phyloP scores from a whole-genome alignment of 2,113 vertebrate genomes.

The Aphelocoma coerulescens region DNA sequence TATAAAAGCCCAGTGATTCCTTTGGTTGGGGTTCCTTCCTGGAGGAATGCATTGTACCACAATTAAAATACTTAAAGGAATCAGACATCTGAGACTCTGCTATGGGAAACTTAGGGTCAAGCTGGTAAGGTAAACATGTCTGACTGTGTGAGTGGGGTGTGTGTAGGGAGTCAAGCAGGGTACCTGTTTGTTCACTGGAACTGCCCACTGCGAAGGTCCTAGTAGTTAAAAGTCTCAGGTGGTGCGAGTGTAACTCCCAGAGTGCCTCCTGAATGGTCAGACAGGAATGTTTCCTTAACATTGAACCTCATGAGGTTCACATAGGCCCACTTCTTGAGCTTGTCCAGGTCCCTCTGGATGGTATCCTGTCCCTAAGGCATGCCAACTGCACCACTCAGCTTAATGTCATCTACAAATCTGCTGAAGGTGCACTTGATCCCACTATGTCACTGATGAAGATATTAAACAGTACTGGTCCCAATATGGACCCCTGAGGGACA shows the following conservation, averaged over 20 bases:
- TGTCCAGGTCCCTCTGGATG: too few species aligned
- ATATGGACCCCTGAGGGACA: too few species aligned
- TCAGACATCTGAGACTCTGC: neutral
- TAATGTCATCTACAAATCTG: too few species aligned
- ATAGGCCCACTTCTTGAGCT: too few species aligned
- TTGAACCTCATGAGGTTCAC: too few species aligned
- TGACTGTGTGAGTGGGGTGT: neutral
- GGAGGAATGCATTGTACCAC: neutral
- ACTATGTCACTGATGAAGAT: too few species aligned
- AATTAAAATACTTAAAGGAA: neutral
- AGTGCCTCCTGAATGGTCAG: neutral
- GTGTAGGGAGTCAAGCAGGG: neutral
- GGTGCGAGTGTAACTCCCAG: neutral
- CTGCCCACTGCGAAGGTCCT: neutral
- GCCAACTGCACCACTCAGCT: too few species aligned
- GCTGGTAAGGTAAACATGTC: neutral
- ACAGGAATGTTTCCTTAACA: too few species aligned
- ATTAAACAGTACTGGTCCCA: too few species aligned
- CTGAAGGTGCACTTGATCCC: too few species aligned
- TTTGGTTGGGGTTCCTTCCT: neutral
- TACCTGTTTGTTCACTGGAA: neutral
- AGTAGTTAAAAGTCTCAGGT: neutral
- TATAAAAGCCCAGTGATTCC: neutral
- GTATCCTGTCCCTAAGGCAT: too few species aligned
- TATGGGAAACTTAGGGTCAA: neutral